Evolutionary conservation across 2,888 invertebrate species (phyloP).

Genomic region (Halictus ligatus): DNA sequence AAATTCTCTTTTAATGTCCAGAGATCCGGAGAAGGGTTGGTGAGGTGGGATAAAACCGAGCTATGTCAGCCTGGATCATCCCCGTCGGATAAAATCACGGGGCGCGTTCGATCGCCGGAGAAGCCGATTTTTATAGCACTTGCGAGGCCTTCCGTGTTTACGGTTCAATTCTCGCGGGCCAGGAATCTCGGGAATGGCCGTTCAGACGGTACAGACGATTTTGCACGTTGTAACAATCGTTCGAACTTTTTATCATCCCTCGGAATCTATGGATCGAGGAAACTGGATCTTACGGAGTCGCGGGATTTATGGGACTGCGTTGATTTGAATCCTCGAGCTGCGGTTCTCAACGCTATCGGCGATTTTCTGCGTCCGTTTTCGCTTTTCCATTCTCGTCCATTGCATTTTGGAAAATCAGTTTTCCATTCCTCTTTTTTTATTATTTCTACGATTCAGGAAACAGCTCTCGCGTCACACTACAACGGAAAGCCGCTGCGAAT

Average conservation of each 20-base stretch:
- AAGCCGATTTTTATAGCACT: neutral
- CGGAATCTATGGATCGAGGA: neutral
- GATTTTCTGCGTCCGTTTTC: neutral
- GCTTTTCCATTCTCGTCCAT: no score
- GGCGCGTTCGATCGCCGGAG: neutral
- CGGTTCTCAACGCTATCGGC: no score
- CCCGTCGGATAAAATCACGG: neutral
- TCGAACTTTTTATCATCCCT: neutral
- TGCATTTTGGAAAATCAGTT: no score
- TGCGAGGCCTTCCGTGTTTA: neutral
- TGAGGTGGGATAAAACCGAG: no score
- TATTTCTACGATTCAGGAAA: no score
- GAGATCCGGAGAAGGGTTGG: neutral
- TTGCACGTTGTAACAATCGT: neutral
- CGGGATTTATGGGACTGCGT: neutral
- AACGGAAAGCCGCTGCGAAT: neutral
- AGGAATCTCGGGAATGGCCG: neutral
- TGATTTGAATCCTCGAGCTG: neutral
- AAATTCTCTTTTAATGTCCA: neutral
- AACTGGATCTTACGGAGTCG: neutral
- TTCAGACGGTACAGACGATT: neutral
- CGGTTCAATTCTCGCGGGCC: neutral
- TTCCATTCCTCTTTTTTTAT: no score
- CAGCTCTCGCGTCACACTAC: no score
- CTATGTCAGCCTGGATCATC: neutral